Conservation (phyloP, 2,113 vertebrate species). For the Charadrius vociferus region DNA sequence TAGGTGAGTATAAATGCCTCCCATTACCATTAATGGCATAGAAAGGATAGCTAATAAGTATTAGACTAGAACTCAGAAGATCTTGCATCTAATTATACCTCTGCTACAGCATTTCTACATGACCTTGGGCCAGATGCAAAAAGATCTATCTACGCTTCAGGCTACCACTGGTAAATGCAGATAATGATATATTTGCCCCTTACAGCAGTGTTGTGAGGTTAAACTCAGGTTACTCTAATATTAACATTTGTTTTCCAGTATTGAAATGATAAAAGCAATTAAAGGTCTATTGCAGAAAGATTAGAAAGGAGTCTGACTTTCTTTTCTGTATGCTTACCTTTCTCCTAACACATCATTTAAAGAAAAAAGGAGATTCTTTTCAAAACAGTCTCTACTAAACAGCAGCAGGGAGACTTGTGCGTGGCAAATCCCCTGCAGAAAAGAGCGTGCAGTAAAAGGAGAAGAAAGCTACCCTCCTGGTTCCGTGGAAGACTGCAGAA, state of each 20-base stretch:
- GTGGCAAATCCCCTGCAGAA: neutral
- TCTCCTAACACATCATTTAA: neutral
- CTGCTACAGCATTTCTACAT: conserved; percentile 5
- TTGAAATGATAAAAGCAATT: conserved; percentile 8
- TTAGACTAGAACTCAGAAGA: conserved; percentile 19
- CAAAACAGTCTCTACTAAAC: neutral
- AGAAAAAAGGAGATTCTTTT: neutral
- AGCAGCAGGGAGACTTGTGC: neutral
- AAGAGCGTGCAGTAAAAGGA: neutral
- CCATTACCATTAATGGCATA: neutral
- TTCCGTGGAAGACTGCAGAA: neutral
- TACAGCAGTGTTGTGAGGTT: neutral
- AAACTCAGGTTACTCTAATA: conserved; percentile 36
- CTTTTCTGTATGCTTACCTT: neutral
- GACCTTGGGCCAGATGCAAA: conserved; percentile 39
- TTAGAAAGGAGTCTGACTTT: neutral
- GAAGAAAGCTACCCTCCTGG: neutral
- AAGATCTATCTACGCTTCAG: neutral
- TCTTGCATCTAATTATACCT: conserved; percentile 44
- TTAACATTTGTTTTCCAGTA: conserved; percentile 41
- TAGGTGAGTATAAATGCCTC: conserved; percentile 20
- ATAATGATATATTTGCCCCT: conserved; percentile 39
- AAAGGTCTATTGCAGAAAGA: neutral
- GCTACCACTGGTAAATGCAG: neutral
- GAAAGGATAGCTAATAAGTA: conserved; percentile 43